These are phyloP conservation scores for Paramormyrops kingsleyae DNA, from an alignment of 2,113 vertebrate species.

Conservation along the genomic window DNA sequence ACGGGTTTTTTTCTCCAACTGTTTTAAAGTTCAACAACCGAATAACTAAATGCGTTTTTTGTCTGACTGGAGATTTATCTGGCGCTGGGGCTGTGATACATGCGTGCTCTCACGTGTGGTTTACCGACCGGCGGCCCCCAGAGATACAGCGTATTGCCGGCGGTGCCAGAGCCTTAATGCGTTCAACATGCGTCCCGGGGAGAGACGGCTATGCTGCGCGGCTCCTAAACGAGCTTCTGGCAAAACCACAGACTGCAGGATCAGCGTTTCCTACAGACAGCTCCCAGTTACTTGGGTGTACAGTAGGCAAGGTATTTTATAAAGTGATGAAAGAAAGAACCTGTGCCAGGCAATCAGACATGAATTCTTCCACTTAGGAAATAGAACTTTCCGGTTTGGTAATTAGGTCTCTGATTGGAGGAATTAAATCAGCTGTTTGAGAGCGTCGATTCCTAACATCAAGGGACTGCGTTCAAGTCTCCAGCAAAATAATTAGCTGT, in stretches of 20 bases:
- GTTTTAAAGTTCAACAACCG: not conserved
- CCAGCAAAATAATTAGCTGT: not conserved
- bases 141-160: slow-evolving; percentile 38
- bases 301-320: not conserved
- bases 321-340: not conserved
- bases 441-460: not conserved
- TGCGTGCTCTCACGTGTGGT: slow-evolving; percentile 41
- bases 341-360: not conserved
- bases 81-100: not conserved
- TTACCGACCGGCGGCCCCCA: slow-evolving; percentile 39
- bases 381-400: not conserved
- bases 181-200: slow-evolving; percentile 55
- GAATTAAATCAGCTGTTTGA: not conserved
- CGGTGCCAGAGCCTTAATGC: slow-evolving; percentile 56
- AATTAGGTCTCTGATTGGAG: not conserved
- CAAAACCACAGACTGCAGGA: slow-evolving; percentile 48
- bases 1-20: slow-evolving; percentile 28
- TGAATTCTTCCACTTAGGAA: not conserved
- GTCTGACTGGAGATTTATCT: slow-evolving; percentile 3
- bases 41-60: not conserved
- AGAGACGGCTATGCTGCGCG: slow-evolving; percentile 25
- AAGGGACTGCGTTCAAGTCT: not conserved
- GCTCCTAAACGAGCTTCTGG: slow-evolving; percentile 34
- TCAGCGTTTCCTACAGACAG: slow-evolving; percentile 52
- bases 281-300: slow-evolving; percentile 24